Evolutionary conservation across 2,113 vertebrate genomes (phyloP).

Genomic region (Sylvia atricapilla): DNA sequence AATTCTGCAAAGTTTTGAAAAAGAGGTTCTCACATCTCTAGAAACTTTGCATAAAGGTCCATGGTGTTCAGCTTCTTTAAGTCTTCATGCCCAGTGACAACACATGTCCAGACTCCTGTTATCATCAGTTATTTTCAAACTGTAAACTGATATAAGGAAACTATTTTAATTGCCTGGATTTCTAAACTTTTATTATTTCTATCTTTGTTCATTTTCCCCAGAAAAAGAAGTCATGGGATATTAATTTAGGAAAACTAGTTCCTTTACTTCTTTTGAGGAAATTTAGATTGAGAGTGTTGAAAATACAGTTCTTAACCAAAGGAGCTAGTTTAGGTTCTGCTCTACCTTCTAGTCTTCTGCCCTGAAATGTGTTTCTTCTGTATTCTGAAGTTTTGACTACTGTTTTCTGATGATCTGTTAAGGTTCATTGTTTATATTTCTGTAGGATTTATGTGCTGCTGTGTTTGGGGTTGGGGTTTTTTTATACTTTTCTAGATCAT

Average conservation of each 20-base stretch:
- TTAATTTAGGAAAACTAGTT: background rate
- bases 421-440: background rate
- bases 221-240: background rate
- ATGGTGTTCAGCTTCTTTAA: background rate
- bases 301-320: background rate
- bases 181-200: background rate
- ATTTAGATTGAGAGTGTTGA: background rate
- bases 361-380: background rate
- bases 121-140: background rate
- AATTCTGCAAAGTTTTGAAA: background rate
- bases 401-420: background rate
- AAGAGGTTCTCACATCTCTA: background rate
- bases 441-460: background rate
- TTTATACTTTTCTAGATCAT: background rate
- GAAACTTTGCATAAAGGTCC: background rate
- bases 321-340: background rate
- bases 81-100: background rate
- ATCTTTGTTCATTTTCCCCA: background rate
- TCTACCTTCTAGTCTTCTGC: background rate
- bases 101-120: background rate
- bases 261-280: background rate
- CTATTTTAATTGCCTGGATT: background rate
- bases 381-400: background rate
- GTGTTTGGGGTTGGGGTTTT: background rate
- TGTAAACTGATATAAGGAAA: background rate